Evolutionary conservation across 2,888 invertebrate genomes (phyloP), one percentile per base, ranked within the genome.

Genomic region (Cheilosia vulpina): DNA sequence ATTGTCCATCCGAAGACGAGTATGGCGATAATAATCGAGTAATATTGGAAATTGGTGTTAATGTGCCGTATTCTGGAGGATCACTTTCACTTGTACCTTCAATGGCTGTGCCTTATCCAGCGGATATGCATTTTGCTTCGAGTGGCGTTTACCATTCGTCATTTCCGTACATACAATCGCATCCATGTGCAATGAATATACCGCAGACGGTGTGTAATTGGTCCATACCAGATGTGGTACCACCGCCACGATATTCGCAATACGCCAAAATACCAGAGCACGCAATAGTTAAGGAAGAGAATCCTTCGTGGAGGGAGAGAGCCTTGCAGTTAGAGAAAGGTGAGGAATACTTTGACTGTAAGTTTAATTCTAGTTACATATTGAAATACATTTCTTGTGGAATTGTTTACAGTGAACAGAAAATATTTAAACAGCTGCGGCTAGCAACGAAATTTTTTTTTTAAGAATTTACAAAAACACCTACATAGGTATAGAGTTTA

Each of bases 301-400:
- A 91, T 89, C 90, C 90, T 90, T 93, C 93, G 45, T 94, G 94
- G 94, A 94, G 94, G 88, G 94, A 94, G 87, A 92, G 94, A 58
- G 94, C 94, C 1, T 87, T 94, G 88, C 94, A 94, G 90, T 93
- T 94, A 80, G 95, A 95, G 90, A 94, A 94, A 93, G 94, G 94
- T 94, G 82, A 88, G 82, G 41, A 72, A 52, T 24, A 38, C 47
- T 65, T 41, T 84, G 57, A 78, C 41, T 68, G 45, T 52, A 43
- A 34, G 53, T 73, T 53, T 13, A 0, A 3, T 13, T 38, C 38
- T 13, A 13, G 38, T 38, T 38, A 38, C 13, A 38, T 4, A 38
- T 38, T 38, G 13, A 38, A 38, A 38, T 13, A 38, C 13, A 38
- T 38, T 38, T 38, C 38, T 38, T 13, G 4, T 38, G 38, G 38